Base-by-base conservation (phyloP, 2,888 invertebrate species). In the Dusona sp. region DNA sequence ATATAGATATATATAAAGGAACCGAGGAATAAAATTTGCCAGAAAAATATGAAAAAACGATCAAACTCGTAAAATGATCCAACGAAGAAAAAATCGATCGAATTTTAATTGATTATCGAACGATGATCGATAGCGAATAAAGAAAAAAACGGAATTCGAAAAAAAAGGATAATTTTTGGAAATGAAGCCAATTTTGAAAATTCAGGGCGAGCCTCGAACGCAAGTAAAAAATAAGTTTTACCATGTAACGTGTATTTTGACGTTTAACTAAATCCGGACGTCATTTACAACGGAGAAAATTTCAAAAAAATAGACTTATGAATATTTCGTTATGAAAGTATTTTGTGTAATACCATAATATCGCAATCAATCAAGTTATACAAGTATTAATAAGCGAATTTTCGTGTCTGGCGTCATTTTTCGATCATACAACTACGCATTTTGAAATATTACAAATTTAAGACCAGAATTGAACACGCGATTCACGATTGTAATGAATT, bases 361-460 rank as follows among this genome's bases (percentile, higher is more conserved):
- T 72, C 19, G 25, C 48, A 75, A 72, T 13, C 16, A 81, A 48
- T 61, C 29, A 36, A 42, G 29, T 73, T 78, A 73, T 33, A 29
- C 25, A 65, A 85, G 81, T 78, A 81, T 81, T 78, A 85, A 61
- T 29, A 57, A 29, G 80, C 19, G 36, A 78, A 73, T 81, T 72
- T 22, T 74, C 65, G 48, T 48, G 75, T 73, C 57, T 13, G 54
- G 25, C 8, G 65, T 54, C 13, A 11, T 54, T 68, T 65, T 25
- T 25, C 29, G 36, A 61, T 13, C 29, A 36, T 72, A 29, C 42
- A 51, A 36, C 38, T 36, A 42, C 64, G 54, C 79, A 13, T 16
- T 19, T 65, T 38, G 38, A 57, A 57, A 3, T 3, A 11, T 22
- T 1, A 57, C 1, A 25, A 7, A 25, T 25, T 57, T 25, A 57